Percentiles rank a stretch among this genome's conserved stretches.
Conservation (phyloP, 2,888 invertebrate genomes). For the Chaitophorus viminalis region DNA sequence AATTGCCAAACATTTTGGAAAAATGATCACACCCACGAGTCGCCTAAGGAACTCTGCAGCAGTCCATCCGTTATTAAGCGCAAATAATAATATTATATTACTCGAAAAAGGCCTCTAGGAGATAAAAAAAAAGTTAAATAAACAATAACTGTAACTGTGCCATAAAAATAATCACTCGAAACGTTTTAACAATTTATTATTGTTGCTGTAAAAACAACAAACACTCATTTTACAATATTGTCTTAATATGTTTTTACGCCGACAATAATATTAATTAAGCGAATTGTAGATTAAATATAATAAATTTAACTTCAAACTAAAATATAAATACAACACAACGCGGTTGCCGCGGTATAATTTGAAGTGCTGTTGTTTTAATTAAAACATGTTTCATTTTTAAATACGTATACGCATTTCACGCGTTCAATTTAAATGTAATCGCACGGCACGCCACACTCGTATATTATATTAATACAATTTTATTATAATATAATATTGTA, state of each 20-base stretch:
- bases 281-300: conserved; percentile 16
- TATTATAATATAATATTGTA: no score
- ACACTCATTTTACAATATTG: background rate
- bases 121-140: no score
- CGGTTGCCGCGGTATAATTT: background rate
- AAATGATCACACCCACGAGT: background rate
- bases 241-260: conserved; percentile 12
- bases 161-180: background rate
- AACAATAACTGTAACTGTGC: background rate
- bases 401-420: background rate
- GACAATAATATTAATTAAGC: background rate
- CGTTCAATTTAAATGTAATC: background rate
- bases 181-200: conserved; percentile 3
- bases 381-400: conserved; percentile 11
- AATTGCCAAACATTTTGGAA: background rate
- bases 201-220: background rate
- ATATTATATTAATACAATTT: background rate
- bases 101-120: no score
- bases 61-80: no score
- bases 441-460: no score
- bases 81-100: no score
- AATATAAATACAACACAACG: background rate
- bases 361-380: conserved; percentile 20
- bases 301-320: conserved; percentile 26
- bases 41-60: no score